Base-by-base conservation (phyloP, 53 echinoderm and acorn worm genomes). In the Holothuria scabra region DNA sequence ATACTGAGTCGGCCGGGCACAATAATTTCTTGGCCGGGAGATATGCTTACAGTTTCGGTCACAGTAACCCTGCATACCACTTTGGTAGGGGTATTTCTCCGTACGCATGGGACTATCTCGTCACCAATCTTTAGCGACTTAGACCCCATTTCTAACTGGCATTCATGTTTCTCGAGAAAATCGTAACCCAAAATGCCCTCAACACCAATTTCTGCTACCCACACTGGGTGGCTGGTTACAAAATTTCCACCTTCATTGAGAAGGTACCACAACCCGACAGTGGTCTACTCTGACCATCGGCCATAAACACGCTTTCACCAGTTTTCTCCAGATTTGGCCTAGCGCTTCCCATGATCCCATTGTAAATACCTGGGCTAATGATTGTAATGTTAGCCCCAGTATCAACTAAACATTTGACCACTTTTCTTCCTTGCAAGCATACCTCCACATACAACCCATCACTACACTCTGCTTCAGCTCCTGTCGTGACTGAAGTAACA, bases 261-360 rank as follows among this genome's bases (percentile, higher is more conserved):
- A n/a, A n/a, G n/a, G n/a, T n/a, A 64, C 65, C 65, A 64, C 65
- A 64, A 64, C 65, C 65, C 25, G 28, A 19, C 22, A 63, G 28
- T 29, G 65, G 65, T 64, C 23, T 64, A 64, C 18, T 19, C 22
- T 29, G 16, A 64, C 28, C 65, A 64, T 64, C 65, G 65, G 65
- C 65, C 65, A 64, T 64, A 64, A 64, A 14, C 65, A 64, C 23
- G 65, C 28, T 29, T 29, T 64, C 65, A 12, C 65, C 22, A n/a
- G 65, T 64, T n/a, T 29, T 64, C 16, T 64, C 28, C 28, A 64
- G 28, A 6, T 64, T 64, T 14, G 65, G 65, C 65, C 65, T 24
- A 26, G 65, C 65, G 11, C 65, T n/a, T 12, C 28, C 18, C 12
- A 0, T n/a, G 12, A 64, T 64, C 28, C 28, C 65, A 14, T 64